Conservation (phyloP, 37 sponge, comb jelly and placozoan species). For the Theonella swinhoei region DNA sequence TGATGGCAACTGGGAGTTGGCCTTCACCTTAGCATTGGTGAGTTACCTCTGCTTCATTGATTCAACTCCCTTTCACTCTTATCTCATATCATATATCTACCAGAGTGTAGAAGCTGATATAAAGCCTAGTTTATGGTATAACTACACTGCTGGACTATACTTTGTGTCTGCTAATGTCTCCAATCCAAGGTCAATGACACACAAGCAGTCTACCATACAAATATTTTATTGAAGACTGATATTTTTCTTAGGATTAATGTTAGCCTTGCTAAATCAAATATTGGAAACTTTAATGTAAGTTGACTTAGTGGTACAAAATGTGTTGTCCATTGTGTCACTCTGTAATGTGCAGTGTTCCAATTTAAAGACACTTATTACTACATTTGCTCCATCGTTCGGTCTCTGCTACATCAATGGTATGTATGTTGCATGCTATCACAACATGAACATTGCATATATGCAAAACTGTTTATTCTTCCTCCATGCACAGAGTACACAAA, state of each 20-base stretch:
- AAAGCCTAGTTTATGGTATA: no score
- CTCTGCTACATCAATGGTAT: neutral
- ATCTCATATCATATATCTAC: no score
- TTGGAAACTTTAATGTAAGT: conserved; percentile 70
- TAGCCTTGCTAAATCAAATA: conserved; percentile 40
- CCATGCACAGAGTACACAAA: neutral
- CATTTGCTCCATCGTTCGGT: neutral
- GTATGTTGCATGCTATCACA: neutral
- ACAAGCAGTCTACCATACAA: no score
- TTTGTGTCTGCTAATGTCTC: neutral
- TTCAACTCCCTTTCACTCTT: no score
- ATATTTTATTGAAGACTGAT: no score
- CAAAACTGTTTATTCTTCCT: no score
- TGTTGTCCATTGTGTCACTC: no score
- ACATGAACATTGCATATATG: neutral
- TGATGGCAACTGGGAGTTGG: neutral
- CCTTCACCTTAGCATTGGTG: neutral
- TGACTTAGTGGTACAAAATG: neutral
- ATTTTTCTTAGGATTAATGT: conserved; percentile 53
- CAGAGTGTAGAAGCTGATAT: no score
- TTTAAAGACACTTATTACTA: neutral
- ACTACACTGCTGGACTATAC: no score
- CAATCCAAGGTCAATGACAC: neutral
- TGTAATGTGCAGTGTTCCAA: neutral
- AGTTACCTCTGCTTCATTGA: no score